These are phyloP conservation scores for Falco biarmicus DNA, from an alignment of 2,797 vertebrate genomes.

Conservation along the genomic window DNA sequence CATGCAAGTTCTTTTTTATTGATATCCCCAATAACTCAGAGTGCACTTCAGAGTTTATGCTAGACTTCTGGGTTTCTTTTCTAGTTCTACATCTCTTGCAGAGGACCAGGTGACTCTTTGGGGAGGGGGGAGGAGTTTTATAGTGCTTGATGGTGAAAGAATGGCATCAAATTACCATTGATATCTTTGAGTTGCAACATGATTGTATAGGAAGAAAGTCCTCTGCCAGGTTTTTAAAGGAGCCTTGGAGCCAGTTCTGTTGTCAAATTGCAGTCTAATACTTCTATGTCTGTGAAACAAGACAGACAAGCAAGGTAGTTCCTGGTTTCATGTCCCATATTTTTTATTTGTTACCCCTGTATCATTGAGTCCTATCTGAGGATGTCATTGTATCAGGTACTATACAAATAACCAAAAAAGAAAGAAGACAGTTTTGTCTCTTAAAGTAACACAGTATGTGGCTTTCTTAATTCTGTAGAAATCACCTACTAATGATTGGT, in stretches of 20 bases:
- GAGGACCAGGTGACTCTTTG: not conserved
- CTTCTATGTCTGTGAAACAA: not conserved
- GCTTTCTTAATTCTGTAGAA: not conserved
- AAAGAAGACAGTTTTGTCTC: not conserved
- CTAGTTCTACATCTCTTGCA: not conserved
- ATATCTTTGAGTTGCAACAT: not conserved
- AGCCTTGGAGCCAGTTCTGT: not conserved
- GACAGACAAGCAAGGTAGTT: not conserved
- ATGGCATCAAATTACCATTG: not conserved
- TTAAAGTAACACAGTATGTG: not conserved
- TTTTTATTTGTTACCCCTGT: not conserved
- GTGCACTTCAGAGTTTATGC: not conserved
- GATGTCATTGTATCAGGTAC: not conserved
- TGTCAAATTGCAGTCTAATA: not conserved
- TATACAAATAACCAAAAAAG: not conserved
- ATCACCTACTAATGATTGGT: not conserved
- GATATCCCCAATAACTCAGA: not conserved
- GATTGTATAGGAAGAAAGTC: not conserved
- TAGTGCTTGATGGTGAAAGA: not conserved
- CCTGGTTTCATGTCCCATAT: not conserved
- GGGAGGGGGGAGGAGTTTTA: not conserved
- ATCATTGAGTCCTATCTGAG: not conserved
- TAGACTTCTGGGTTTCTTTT: accelerated
- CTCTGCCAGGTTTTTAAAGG: not conserved
- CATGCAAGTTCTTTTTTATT: not conserved